A percentile compares a stretch with the other conserved stretches of the same genome.
Conservation (phyloP, 2,888 invertebrate species). For the Conchocele bisecta region DNA sequence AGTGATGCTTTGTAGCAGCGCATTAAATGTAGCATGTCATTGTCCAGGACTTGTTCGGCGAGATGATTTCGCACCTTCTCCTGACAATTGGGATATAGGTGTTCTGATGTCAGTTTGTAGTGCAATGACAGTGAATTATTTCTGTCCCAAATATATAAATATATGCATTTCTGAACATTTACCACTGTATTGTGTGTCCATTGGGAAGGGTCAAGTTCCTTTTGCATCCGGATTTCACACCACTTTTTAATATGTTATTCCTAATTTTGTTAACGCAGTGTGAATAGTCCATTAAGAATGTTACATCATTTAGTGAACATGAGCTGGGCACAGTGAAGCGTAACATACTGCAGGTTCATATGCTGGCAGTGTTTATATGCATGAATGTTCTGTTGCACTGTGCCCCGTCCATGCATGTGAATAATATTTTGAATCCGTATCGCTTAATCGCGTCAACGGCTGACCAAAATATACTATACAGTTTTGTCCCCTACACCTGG, state of each 20-base stretch:
- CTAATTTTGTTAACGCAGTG: slow-evolving; percentile 22
- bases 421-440: slow-evolving; percentile 32
- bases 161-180: too few species aligned
- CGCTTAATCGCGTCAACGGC: slow-evolving; percentile 35
- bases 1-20: slow-evolving; percentile 17
- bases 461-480: slow-evolving; percentile 43
- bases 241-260: slow-evolving; percentile 9
- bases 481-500: slow-evolving; percentile 22
- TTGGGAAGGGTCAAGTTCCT: neutral
- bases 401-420: slow-evolving; percentile 49
- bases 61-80: slow-evolving; percentile 1
- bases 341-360: neutral
- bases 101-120: neutral
- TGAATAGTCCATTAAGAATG: slow-evolving; percentile 29
- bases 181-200: too few species aligned
- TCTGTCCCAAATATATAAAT: slow-evolving; percentile 13
- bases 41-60: neutral
- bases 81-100: neutral
- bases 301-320: slow-evolving; percentile 10
- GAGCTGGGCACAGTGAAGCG: slow-evolving; percentile 10
- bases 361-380: slow-evolving; percentile 17
- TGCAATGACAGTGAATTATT: neutral
- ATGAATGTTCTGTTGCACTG: slow-evolving; percentile 42
- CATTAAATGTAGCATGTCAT: slow-evolving; percentile 9
- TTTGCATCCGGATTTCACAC: neutral